Base-by-base conservation (phyloP, 37 sponge, comb jelly and placozoan genomes). In the Beroe ovata region DNA sequence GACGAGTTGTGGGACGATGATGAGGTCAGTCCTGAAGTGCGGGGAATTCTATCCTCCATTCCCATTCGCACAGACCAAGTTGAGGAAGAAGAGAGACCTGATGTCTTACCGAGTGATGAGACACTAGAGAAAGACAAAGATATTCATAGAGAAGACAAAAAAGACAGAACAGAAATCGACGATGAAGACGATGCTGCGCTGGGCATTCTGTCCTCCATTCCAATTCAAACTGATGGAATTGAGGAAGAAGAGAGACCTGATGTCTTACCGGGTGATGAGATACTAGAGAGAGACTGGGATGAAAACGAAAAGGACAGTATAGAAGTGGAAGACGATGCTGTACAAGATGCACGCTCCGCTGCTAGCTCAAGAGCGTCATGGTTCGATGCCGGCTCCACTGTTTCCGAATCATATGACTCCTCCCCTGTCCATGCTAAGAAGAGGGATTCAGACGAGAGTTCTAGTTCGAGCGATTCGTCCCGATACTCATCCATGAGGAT, bases 21-120 rank as follows among this genome's bases (percentile, higher is more conserved):
- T 36, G 71, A 69, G 20, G 4, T 69, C 26, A 69, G 71, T 35
- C 71, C 71, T 8, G 71, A 69, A 19, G 71, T 69, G 4, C 18
- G 35, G 4, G n/a, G n/a, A n/a, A n/a, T n/a, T n/a, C n/a, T n/a
- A n/a, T n/a, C n/a, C n/a, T n/a, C n/a, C n/a, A n/a, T n/a, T n/a
- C n/a, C n/a, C n/a, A n/a, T n/a, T 18, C 11, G 59, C 18, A 19
- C 59, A 19, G 59, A 58, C 18, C 59, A 58, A 58, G 16, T 18
- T 19, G 16, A 58, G 18, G 59, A 58, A 58, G 59, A 18, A 58
- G 59, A 58, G 18, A 58, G 59, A 19, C 59, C 59, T 29, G 59
- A 58, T 11, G 59, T 11, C 18, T 58, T 18, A 58, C 18, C 59
- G 18, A 58, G 59, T 58, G 59, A 58, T 19, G 16, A 58, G 59